Conservation (phyloP, 2,888 invertebrate genomes). For the Lepeophtheirus nordmannii region DNA sequence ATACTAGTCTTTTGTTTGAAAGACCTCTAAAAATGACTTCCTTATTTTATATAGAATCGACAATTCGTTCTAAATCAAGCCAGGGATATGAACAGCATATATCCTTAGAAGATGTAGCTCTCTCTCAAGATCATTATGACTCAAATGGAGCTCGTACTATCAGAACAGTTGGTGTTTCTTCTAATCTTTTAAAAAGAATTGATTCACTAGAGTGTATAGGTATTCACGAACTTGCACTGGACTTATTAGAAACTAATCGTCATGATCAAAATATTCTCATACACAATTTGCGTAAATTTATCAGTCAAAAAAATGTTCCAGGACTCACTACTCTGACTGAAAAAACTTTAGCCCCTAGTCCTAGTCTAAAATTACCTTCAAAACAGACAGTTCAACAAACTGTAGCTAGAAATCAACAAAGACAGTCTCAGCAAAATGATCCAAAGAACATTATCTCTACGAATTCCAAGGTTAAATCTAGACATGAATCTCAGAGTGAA, state of each 20-base stretch:
- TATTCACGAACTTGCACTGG: not conserved
- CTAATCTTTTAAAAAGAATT: not conserved
- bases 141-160: not conserved
- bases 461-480: too few species aligned
- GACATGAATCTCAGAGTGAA: too few species aligned
- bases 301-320: not conserved
- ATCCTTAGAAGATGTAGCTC: not conserved
- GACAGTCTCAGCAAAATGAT: not conserved
- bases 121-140: not conserved
- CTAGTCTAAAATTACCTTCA: not conserved
- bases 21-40: too few species aligned
- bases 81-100: too few species aligned
- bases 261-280: conserved; percentile 1
- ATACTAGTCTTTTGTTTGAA: too few species aligned
- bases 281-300: not conserved
- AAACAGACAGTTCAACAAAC: not conserved
- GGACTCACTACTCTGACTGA: not conserved
- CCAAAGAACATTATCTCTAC: too few species aligned
- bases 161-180: not conserved
- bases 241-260: not conserved
- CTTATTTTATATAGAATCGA: too few species aligned
- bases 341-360: not conserved
- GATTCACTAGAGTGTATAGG: not conserved
- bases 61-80: too few species aligned
- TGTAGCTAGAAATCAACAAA: not conserved